Base-by-base conservation (phyloP, 2,113 vertebrate genomes). In the Scytalopus superciliaris region DNA sequence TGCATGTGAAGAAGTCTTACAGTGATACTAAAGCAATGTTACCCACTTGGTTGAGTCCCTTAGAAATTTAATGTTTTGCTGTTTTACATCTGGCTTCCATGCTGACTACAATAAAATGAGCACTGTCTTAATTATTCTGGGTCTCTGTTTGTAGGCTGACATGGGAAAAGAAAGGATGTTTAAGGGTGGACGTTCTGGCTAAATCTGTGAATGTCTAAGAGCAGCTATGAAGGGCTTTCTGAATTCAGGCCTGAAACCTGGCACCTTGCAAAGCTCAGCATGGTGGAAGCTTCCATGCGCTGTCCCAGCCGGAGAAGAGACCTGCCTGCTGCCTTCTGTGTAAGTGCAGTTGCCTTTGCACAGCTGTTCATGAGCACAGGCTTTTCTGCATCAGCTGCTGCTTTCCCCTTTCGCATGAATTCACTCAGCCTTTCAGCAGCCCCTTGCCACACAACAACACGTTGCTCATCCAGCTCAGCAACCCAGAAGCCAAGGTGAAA, bases 61-160 rank as follows among this genome's bases (percentile, higher is more conserved):
- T 90, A 85, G 93, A 89, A 97, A 85, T 87, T 90, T 69, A 86
- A 83, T 96, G 91, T 96, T 95, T 95, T 96, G 87, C 85, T 97
- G 94, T 83, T 97, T 96, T 92, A 85, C 95, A 93, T 96, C 80
- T 95, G 94, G 84, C 95, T 96, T 96, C 93, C 96, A 86, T 93
- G 84, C 85, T 79, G 62, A 96, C 50, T 92, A 95, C 86, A 97
- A 97, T 94, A 96, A 92, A 97, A 94, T 81, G 45, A 96, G 92
- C 64, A 57, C 72, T 96, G 87, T 92, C 89, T 89, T 97, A 96
- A 95, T 96, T 89, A 83, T 66, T 84, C 84, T 86, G 89, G 87
- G 76, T 91, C 89, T 97, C 73, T 90, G 62, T 93, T 87, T 91
- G 64, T 94, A 93, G 93, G 80, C 84, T 91, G 87, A 52, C 9